Percentiles rank a stretch among this genome's conserved stretches.
phyloP scores from a whole-genome alignment of 2,888 invertebrate genomes.

The Brachyopa scutellaris region DNA sequence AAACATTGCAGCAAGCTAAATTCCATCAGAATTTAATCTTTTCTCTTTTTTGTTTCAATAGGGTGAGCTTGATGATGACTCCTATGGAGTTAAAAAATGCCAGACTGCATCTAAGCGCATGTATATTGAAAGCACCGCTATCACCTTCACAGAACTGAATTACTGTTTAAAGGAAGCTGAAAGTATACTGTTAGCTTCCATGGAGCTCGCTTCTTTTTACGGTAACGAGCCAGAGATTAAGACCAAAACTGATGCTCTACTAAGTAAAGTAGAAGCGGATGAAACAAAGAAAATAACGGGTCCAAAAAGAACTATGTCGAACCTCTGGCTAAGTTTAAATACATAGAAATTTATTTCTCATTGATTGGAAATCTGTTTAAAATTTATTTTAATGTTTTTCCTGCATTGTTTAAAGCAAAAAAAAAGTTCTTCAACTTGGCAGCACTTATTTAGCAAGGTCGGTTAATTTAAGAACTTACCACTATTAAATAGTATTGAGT shows the following conservation, averaged over 20 bases:
- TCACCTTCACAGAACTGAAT: background rate
- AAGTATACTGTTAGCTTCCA: background rate
- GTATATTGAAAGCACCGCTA: conserved; percentile 12
- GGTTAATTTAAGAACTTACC: too few relatives aligned
- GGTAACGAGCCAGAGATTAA: background rate
- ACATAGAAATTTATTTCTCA: background rate
- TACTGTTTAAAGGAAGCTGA: background rate
- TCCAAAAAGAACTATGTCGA: background rate
- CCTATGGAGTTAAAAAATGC: conserved; percentile 25
- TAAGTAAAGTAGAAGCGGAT: too few relatives aligned
- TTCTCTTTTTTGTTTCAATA: too few relatives aligned
- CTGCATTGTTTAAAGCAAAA: too few relatives aligned
- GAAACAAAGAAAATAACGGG: background rate
- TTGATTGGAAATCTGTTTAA: background rate
- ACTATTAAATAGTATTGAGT: too few relatives aligned
- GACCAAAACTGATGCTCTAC: too few relatives aligned
- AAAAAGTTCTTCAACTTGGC: too few relatives aligned
- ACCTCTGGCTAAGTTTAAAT: background rate
- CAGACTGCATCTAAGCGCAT: conserved; percentile 28
- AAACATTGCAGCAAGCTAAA: background rate
- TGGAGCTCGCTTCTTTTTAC: too few relatives aligned
- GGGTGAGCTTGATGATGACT: background rate
- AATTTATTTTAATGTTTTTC: background rate
- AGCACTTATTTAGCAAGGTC: too few relatives aligned
- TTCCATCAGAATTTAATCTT: too few relatives aligned